Evolutionary conservation across 2,888 invertebrate genomes (phyloP).

Genomic region (Stenchaetothrips biformis): DNA sequence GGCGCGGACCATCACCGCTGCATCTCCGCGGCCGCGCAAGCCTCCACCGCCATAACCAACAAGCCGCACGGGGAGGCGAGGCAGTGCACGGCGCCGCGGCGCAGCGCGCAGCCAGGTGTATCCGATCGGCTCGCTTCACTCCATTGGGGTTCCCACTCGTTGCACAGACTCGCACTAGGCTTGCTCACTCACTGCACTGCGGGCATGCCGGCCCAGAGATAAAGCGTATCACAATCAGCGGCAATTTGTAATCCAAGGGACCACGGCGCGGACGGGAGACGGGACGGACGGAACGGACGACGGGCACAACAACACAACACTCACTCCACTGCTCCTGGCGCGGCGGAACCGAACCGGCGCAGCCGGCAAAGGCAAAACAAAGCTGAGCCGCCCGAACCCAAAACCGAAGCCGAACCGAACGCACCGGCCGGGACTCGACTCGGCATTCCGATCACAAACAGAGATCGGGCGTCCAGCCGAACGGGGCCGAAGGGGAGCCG

Average conservation of each 20-base stretch:
- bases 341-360: neutral
- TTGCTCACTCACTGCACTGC: neutral
- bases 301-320: neutral
- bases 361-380: neutral
- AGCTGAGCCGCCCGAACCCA: neutral
- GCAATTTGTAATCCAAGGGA: neutral
- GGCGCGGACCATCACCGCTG: neutral
- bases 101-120: neutral
- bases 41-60: neutral
- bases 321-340: neutral
- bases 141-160: neutral
- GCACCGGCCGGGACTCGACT: too few relatives aligned
- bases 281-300: neutral
- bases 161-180: neutral
- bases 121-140: neutral
- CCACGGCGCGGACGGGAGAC: neutral
- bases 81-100: neutral
- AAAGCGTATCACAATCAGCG: neutral
- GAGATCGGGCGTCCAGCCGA: too few relatives aligned
- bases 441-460: too few relatives aligned
- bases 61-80: neutral
- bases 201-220: neutral
- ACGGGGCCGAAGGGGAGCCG: too few relatives aligned
- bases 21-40: neutral
- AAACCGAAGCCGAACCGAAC: conserved; percentile 1